phyloP scores from a whole-genome alignment of 1,140 invertebrate genomes.

The Panonychus citri region DNA sequence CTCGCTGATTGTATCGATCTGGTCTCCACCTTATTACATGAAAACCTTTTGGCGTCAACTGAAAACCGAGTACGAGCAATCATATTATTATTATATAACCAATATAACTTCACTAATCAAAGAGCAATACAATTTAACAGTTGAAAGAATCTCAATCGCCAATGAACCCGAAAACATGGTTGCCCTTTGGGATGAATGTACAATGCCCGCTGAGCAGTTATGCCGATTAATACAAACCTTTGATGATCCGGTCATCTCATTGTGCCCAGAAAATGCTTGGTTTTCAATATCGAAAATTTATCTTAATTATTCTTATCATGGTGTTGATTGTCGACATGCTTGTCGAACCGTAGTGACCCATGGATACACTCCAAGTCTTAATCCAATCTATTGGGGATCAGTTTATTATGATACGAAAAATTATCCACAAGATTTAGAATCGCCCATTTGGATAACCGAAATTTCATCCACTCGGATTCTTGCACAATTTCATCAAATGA shows the following conservation, averaged over 20 bases:
- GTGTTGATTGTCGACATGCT: neutral
- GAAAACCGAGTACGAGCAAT: neutral
- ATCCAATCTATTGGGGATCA: neutral
- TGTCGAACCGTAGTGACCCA: neutral
- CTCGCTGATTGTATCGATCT: neutral
- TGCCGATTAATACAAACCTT: neutral
- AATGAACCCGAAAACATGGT: neutral
- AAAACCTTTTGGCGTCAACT: neutral
- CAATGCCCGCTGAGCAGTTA: neutral
- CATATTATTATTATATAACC: neutral
- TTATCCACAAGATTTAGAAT: neutral
- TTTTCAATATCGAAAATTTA: neutral
- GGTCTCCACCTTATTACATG: neutral
- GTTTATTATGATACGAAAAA: neutral
- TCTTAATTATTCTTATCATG: neutral
- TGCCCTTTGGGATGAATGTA: neutral
- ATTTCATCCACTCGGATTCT: neutral
- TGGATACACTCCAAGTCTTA: neutral
- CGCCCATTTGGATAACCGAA: neutral
- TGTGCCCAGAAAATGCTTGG: neutral
- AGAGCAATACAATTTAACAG: neutral
- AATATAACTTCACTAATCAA: neutral
- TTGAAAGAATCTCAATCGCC: neutral
- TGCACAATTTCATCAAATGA: neutral
- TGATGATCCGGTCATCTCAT: neutral